phyloP scores from a whole-genome alignment of 2,113 vertebrate species.

The Hoplias malabaricus region DNA sequence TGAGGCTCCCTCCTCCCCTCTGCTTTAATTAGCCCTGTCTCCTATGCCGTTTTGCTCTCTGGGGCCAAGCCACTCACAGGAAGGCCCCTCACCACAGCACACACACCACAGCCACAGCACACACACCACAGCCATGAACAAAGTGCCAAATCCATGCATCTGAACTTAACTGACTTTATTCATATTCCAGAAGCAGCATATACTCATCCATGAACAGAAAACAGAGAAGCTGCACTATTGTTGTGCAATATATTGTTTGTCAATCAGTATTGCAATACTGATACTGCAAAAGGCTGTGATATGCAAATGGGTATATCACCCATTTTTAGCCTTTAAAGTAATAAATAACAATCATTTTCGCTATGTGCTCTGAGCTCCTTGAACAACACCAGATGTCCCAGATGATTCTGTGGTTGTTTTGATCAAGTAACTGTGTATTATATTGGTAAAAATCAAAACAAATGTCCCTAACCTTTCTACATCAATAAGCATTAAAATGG shows the following conservation, averaged over 20 bases:
- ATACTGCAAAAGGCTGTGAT: not conserved
- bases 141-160: slow-evolving; percentile 12
- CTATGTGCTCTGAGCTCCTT: not conserved
- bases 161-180: slow-evolving; percentile 3
- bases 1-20: slow-evolving; percentile 49
- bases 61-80: slow-evolving; percentile 60
- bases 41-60: slow-evolving; percentile 53
- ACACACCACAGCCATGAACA: not conserved
- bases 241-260: not conserved
- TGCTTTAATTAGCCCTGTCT: slow-evolving; percentile 67
- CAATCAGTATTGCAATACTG: not conserved
- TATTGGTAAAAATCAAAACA: not conserved
- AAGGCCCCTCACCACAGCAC: slow-evolving; percentile 69
- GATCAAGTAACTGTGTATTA: not conserved
- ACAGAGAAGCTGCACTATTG: not conserved
- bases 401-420: not conserved
- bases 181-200: not conserved
- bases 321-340: not conserved
- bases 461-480: not conserved
- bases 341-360: not conserved
- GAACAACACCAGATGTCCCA: too few species aligned
- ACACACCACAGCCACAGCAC: slow-evolving; percentile 3
- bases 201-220: not conserved
- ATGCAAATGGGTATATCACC: too few species aligned
- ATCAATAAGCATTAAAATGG: not conserved